Conservation (phyloP, 2,888 invertebrate species). For the Tortricodes alternella region DNA sequence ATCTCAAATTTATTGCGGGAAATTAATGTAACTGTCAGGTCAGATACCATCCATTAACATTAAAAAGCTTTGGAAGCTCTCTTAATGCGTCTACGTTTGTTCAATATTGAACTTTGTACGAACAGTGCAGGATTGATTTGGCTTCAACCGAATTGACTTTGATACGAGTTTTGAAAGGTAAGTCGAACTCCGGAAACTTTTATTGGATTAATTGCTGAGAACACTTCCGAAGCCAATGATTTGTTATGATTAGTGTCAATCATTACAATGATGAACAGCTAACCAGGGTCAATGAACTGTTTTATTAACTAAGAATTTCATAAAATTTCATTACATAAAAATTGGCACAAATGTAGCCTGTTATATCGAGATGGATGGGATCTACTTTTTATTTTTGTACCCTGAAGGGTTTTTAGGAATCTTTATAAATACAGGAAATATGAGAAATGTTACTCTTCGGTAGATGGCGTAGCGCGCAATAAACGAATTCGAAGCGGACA, state of each 20-base stretch:
- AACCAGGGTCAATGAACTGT: background rate
- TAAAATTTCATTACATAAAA: too few species aligned
- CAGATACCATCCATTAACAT: slow-evolving; percentile 19
- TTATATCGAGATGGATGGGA: too few species aligned
- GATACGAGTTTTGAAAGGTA: slow-evolving; percentile 1
- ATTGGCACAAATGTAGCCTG: too few species aligned
- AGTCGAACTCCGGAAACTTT: slow-evolving; percentile 3
- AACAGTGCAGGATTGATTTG: background rate
- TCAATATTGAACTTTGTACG: background rate
- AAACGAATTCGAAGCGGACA: too few species aligned
- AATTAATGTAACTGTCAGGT: slow-evolving; percentile 17
- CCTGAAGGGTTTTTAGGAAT: too few species aligned
- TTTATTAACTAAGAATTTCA: background rate
- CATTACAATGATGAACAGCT: slow-evolving; percentile 6
- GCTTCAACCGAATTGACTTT: background rate
- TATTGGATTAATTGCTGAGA: slow-evolving; percentile 11
- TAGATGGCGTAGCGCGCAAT: too few species aligned
- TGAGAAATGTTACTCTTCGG: too few species aligned
- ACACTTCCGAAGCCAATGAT: slow-evolving; percentile 33
- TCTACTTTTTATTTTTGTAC: too few species aligned
- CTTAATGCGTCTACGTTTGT: background rate
- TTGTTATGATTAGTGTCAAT: slow-evolving; percentile 41
- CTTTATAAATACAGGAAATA: too few species aligned
- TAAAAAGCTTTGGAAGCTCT: background rate
- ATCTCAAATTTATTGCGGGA: slow-evolving; percentile 23